Evolutionary conservation across 2,797 vertebrate species (phyloP), one percentile per base, ranked within the genome.

Genomic region (Dicrostonyx torquatus): DNA sequence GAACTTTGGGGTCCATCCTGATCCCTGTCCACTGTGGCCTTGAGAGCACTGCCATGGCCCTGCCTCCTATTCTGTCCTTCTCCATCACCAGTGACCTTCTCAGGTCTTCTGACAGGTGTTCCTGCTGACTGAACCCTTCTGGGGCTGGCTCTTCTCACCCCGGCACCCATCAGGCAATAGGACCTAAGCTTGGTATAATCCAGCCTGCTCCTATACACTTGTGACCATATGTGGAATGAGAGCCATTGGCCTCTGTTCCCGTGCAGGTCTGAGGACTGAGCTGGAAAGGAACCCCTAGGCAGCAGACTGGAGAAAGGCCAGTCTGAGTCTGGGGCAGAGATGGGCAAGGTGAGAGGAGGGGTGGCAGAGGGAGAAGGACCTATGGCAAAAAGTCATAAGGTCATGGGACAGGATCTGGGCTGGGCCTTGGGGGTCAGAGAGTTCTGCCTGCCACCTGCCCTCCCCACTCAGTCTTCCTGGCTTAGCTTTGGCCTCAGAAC

Each of bases 401-500:
- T 34, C 68, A 55, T 14, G 22, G 10, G 40, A 29, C 34, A 64
- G 40, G 50, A 22, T 34, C 5, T 40, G 43, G n/a, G 45, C 37
- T 80, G n/a, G 37, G 60, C 13, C 40, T 68, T 8, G 6, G 26
- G 17, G n/a, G 66, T 5, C 1, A 11, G n/a, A 24, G 11, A 37
- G 58, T 18, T 58, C 37, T 15, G 37, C 31, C 26, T 60, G 79
- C n/a, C 15, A 2, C 64, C 72, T 3, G 18, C 26, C 26, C 0
- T 34, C 34, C 20, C 10, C 20, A 4, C 70, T 50, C 87, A 68
- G 87, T 62, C 40, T 75, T 86, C 87, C 87, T 95, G 94, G 94
- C 91, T 77, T 68, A 84, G 94, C 93, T 96, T 68, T 78, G 89
- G 94, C 60, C 89, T 82, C 68, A 20, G 24, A 58, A 64, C 26